phyloP scores from a whole-genome alignment of 2,113 vertebrate species.

The Scatophagus argus region DNA sequence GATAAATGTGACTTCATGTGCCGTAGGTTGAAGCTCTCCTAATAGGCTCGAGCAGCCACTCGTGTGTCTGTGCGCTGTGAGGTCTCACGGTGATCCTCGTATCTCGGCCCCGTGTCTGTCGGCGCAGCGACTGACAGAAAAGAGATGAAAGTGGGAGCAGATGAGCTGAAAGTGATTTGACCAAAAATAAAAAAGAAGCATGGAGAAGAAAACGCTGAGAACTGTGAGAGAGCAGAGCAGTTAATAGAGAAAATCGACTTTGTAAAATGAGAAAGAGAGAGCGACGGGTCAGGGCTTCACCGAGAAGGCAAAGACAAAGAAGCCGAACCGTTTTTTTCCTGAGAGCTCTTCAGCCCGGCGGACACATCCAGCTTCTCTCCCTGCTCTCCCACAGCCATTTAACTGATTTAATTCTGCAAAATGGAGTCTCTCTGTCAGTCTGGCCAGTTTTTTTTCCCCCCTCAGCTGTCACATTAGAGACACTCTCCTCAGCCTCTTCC shows the following conservation, averaged over 20 bases:
- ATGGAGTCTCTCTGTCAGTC: conserved; percentile 75
- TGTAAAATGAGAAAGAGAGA: conserved; percentile 69
- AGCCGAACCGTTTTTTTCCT: conserved; percentile 60
- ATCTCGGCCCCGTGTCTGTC: conserved; percentile 8
- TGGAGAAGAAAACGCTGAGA: conserved; percentile 35
- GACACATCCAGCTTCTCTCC: conserved; percentile 61
- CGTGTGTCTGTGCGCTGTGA: background rate
- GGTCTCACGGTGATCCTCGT: conserved; percentile 11
- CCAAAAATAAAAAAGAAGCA: conserved; percentile 28
- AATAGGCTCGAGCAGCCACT: conserved; percentile 21
- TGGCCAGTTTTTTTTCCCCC: conserved; percentile 29
- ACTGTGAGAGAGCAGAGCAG: conserved; percentile 58
- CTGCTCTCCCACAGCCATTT: conserved; percentile 67
- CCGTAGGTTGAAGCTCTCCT: conserved; percentile 11
- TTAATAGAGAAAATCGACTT: conserved; percentile 75
- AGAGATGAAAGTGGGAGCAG: conserved; percentile 44
- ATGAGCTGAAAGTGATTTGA: conserved; percentile 57
- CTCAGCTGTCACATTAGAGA: conserved; percentile 65
- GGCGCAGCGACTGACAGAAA: conserved; percentile 13
- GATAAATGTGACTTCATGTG: conserved; percentile 8
- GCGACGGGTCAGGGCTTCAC: conserved; percentile 60
- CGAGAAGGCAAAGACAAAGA: conserved; percentile 59
- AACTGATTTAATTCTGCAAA: conserved; percentile 78
- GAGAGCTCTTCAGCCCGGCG: conserved; percentile 68
- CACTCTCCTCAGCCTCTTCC: conserved; percentile 55